Evolutionary conservation across 2,797 vertebrate genomes (phyloP).

Genomic region (Parauchenoglanis punctatus): DNA sequence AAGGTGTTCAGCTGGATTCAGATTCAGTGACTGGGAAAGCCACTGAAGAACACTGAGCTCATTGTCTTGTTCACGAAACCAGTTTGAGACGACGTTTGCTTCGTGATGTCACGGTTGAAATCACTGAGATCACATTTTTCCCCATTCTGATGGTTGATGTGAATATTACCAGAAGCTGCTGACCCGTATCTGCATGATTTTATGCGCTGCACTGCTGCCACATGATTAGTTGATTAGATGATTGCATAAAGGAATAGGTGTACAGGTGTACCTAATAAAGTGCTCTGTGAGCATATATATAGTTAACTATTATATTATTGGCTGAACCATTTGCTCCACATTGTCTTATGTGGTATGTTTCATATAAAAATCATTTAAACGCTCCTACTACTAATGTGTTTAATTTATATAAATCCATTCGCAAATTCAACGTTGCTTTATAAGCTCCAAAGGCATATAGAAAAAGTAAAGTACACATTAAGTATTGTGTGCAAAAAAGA

Average conservation of each 20-base stretch:
- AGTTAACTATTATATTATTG: not conserved
- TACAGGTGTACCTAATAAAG: no score
- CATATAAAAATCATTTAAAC: not conserved
- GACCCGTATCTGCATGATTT: no score
- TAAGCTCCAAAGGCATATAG: not conserved
- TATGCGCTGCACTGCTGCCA: not conserved
- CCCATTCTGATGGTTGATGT: no score
- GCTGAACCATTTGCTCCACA: not conserved
- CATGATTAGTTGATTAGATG: not conserved
- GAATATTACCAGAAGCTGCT: no score
- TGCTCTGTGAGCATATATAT: not conserved
- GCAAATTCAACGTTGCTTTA: not conserved
- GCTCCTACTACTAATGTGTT: not conserved
- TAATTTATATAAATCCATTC: not conserved
- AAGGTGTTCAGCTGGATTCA: no score
- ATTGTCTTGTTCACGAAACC: no score
- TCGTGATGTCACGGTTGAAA: no score
- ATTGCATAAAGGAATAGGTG: no score
- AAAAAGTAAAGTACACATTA: not conserved
- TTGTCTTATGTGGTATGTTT: not conserved
- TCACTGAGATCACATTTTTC: no score
- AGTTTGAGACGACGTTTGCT: no score
- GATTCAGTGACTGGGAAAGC: no score
- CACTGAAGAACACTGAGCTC: no score
- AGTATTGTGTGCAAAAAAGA: not conserved